Evolutionary conservation across 1,140 invertebrate species (phyloP), one percentile per base, ranked within the genome.

Genomic region (Bombus impatiens): DNA sequence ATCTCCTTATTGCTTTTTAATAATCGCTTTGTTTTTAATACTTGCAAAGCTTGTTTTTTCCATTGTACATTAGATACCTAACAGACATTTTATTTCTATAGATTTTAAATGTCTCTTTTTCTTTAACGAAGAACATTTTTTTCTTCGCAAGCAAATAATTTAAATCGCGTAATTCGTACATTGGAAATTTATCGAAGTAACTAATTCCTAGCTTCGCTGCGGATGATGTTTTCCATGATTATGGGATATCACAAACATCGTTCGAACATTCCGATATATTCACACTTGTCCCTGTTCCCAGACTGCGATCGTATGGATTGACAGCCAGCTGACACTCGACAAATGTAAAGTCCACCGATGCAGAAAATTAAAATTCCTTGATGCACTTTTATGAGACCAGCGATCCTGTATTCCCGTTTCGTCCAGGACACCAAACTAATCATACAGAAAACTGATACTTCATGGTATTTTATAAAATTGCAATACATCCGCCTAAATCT

Each of bases 361-460:
- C 62, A n/a, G 78, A 80, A 57, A 74, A 84, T 84, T 84, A 85
- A 62, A 74, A 80, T 82, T 75, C 79, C 79, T 53, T 3, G 32
- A 13, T 40, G 28, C 62, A 18, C 44, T 2, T 10, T 82, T 62
- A 65, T 25, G n/a, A 35, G 75, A 8, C 44, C 44, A 37, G 57
- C 35, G 22, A 72, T 37, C 40, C 25, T 25, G 22, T 10, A 47
- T 57, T 9, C 9, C 25, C 5, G 37, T n/a, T 44, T 40, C 15
- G 6, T 22, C 1, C 40, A 25, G 44, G 18, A 13, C n/a, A 15
- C 12, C 57, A n/a, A n/a, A n/a, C 75, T 12, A 8, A 37, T 13
- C n/a, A 28, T 22, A 25, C 1, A 9, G 62, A 62, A 47, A 47
- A 6, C 47, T 18, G 47, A 47, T 47, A 18, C 15, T 47, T 47